Base-by-base conservation (phyloP, 2,888 invertebrate species). In the Oscheius sp. region DNA sequence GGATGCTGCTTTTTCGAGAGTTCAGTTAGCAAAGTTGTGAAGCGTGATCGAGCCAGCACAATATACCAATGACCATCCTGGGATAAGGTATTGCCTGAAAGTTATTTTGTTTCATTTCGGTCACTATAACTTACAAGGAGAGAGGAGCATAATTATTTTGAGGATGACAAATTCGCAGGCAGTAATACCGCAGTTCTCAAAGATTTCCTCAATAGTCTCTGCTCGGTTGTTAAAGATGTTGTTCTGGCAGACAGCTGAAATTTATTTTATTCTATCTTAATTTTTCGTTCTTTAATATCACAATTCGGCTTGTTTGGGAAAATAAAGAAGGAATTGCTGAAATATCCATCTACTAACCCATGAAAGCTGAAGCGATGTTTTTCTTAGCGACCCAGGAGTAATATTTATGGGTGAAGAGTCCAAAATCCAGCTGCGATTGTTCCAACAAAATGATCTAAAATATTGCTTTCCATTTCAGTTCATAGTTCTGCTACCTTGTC, bases 61-160 rank as follows among this genome's bases (percentile, higher is more conserved):
- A 33, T 34, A 34, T 33, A 33, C 17, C 33, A 33, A 20, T 55
- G 55, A 34, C 55, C 55, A 2, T 55, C 55, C 23, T 55, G 55
- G 33, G 34, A 20, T 15, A 55, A 23, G 20, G n/a, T 55, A 12
- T 48, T 23, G 23, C 29, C 15, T 20, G 25, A 25, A 52, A 25
- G n/a, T 27, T 4, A n/a, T 8, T n/a, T 27, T 10, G 10, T 42
- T 42, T 6, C 12, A n/a, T 15, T 42, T 4, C 4, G 12, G 5
- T 4, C 15, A 17, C 12, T 29, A 29, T 25, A 27, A 12, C 17
- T 20, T 34, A 55, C 34, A 6, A 5, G 55, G 55, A 17, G 55
- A 55, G 34, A 55, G 34, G 37, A 55, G 55, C n/a, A 17, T 34
- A 25, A 55, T 55, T n/a, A 55, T 55, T 20, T 55, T 55, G n/a